Percentiles rank a stretch among this genome's conserved stretches.
phyloP scores from a whole-genome alignment of 2,888 invertebrate genomes.

The Deilephila elpenor region DNA sequence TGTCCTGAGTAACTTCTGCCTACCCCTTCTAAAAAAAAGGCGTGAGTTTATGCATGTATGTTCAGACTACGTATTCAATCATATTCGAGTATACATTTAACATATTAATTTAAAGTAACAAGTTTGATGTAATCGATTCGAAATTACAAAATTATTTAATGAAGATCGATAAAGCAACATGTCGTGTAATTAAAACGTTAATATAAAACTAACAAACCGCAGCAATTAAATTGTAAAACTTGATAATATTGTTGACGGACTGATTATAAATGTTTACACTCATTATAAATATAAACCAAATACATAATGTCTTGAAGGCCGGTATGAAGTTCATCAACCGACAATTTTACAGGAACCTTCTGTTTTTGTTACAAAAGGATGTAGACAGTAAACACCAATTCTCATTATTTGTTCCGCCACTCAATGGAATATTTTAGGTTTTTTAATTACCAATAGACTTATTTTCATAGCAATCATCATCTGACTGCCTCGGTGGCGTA shows the following conservation, averaged over 20 bases:
- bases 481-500: no score
- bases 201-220: constrained; percentile 19
- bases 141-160: constrained; percentile 27
- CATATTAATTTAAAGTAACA: constrained; percentile 20
- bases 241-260: constrained; percentile 3
- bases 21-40: no score
- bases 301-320: background rate
- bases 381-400: no score
- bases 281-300: constrained; percentile 2
- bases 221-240: constrained; percentile 20
- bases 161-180: constrained; percentile 25
- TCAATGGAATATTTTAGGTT: background rate
- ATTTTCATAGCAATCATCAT: no score
- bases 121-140: constrained; percentile 17
- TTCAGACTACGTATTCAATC: no score
- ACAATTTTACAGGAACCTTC: no score
- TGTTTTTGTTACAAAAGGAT: no score
- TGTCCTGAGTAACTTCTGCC: no score
- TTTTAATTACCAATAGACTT: background rate
- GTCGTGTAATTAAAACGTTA: constrained; percentile 5
- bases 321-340: no score
- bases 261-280: background rate
- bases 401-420: no score
- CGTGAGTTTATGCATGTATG: no score
- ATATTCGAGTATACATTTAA: constrained; percentile 17